These are phyloP conservation scores for Euplexia lucipara DNA, from an alignment of 2,888 invertebrate genomes.

Conservation along the genomic window DNA sequence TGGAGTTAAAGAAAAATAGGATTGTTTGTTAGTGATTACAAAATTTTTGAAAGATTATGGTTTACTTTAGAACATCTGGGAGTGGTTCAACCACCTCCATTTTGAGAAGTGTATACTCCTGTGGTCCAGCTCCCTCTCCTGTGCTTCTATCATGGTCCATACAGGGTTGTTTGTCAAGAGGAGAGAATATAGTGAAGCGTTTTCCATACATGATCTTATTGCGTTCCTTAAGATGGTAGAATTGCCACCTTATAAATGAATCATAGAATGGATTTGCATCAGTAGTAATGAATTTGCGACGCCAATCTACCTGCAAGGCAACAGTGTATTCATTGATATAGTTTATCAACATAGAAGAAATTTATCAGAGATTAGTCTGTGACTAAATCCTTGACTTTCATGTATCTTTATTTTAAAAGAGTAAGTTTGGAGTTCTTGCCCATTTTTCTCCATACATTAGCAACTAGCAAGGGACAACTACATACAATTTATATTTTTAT, in stretches of 20 bases:
- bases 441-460: too few species aligned
- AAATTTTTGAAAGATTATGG: conserved; percentile 3
- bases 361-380: not conserved
- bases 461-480: too few species aligned
- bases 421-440: too few species aligned
- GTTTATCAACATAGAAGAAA: not conserved
- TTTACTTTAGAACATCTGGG: conserved; percentile 93
- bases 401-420: not conserved
- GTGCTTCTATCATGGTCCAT: conserved; percentile 99
- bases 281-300: conserved; percentile 99
- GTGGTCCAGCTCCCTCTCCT: conserved; percentile 99
- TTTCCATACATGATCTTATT: conserved; percentile 99
- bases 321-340: not conserved
- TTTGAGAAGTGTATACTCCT: conserved; percentile 99
- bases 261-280: conserved; percentile 99
- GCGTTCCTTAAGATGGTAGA: conserved; percentile 95
- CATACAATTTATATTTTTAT: too few species aligned
- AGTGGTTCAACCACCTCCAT: conserved; percentile 95
- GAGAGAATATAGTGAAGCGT: conserved; percentile 98
- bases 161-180: conserved; percentile 99
- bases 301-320: conserved; percentile 96
- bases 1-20: not conserved
- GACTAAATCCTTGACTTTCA: not conserved
- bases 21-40: not conserved
- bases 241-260: conserved; percentile 99